Evolutionary conservation across 1,140 invertebrate genomes (phyloP).

Genomic region (Coboldia fuscipes): DNA sequence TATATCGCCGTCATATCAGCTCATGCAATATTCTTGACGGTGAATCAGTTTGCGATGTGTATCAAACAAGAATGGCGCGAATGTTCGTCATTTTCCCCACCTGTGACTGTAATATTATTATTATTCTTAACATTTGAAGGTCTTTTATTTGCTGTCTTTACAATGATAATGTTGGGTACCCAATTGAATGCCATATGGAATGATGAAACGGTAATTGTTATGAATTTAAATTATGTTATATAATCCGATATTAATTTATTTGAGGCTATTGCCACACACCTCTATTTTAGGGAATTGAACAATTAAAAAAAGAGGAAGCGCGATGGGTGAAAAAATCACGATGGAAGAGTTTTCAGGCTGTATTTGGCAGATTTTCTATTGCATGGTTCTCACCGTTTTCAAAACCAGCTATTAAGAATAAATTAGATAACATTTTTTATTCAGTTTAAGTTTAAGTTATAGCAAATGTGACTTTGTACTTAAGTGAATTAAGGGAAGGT

Average conservation of each 20-base stretch:
- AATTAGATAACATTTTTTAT: slow-evolving; percentile 53
- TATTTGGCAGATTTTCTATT: slow-evolving; percentile 83
- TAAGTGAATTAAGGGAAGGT: no score
- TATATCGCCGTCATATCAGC: slow-evolving; percentile 93
- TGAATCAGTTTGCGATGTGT: slow-evolving; percentile 88
- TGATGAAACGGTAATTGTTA: slow-evolving; percentile 75
- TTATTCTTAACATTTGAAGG: slow-evolving; percentile 94
- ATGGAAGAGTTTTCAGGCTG: slow-evolving; percentile 85
- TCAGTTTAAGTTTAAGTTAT: slow-evolving; percentile 47
- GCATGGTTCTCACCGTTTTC: slow-evolving; percentile 92
- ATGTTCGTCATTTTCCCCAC: slow-evolving; percentile 81
- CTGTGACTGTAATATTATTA: slow-evolving; percentile 84
- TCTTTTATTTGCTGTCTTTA: slow-evolving; percentile 95
- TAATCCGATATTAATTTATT: no score
- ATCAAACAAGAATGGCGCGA: slow-evolving; percentile 87
- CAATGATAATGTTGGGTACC: slow-evolving; percentile 90
- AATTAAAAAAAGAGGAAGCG: slow-evolving; percentile 83
- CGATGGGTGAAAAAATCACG: slow-evolving; percentile 75
- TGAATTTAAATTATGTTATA: no score
- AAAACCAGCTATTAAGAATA: slow-evolving; percentile 49
- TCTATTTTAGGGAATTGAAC: slow-evolving; percentile 80
- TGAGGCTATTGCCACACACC: no score
- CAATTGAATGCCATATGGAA: slow-evolving; percentile 97
- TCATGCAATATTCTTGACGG: slow-evolving; percentile 77
- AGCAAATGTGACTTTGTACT: slow-evolving; percentile 3